These are phyloP conservation scores for Drosophila ezoana DNA, from an alignment of 2,888 invertebrate species.

Conservation along the genomic window DNA sequence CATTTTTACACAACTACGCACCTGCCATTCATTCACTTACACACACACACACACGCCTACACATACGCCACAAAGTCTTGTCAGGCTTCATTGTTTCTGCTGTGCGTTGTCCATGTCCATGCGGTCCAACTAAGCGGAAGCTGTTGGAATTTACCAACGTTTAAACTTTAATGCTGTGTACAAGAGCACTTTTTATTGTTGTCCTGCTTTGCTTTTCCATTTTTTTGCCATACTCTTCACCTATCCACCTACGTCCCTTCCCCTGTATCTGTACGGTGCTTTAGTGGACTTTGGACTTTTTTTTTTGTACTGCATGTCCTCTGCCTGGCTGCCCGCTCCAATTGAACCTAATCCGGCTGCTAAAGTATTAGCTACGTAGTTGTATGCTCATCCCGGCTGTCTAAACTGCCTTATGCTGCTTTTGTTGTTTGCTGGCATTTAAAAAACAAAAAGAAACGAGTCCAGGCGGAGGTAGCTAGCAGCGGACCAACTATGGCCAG, in stretches of 20 bases:
- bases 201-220: conserved; percentile 31
- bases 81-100: conserved; percentile 47
- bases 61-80: conserved; percentile 15
- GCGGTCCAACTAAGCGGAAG: conserved; percentile 74
- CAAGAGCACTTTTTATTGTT: conserved; percentile 65
- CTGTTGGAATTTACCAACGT: conserved; percentile 78
- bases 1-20: conserved; percentile 49
- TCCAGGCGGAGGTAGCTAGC: conserved; percentile 20
- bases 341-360: conserved; percentile 80
- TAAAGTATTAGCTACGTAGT: conserved; percentile 80
- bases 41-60: conserved; percentile 5
- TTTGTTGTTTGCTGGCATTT: conserved; percentile 78
- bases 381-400: conserved; percentile 78
- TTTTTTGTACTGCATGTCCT: conserved; percentile 29
- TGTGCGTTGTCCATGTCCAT: conserved; percentile 30
- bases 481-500: conserved; percentile 31
- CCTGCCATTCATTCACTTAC: conserved; percentile 27
- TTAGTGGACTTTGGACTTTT: conserved; percentile 45
- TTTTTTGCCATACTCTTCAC: conserved; percentile 22
- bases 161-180: conserved; percentile 79
- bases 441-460: conserved; percentile 44
- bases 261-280: conserved; percentile 8
- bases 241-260: conserved; percentile 10
- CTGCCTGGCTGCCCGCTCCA: conserved; percentile 57
- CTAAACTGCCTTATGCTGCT: conserved; percentile 80